Evolutionary conservation across 1,140 invertebrate species (phyloP), one percentile per base, ranked within the genome.

Genomic region (Bombus haemorrhoidalis): DNA sequence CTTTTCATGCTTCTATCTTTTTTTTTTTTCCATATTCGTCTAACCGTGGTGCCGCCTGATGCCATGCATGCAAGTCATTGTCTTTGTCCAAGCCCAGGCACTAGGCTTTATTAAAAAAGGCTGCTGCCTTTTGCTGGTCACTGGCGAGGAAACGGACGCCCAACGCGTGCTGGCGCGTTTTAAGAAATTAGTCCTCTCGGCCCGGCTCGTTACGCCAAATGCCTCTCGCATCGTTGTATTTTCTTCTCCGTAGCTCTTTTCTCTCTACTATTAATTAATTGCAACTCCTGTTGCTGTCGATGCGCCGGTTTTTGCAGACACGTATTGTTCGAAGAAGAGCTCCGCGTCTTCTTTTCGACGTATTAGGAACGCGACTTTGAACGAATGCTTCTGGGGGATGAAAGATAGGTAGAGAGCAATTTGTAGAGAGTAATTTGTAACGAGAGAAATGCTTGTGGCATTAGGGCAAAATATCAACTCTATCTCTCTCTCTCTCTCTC

Each of bases 61-160:
- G 37, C 77, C 69, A 34, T 78, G 72, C 62, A 79, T 76, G 53
- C 76, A 68, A 53, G 81, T 74, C 69, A 87, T 90, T 87, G 88
- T 92, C 91, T 91, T 90, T 90, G 86, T 90, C 68, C 81, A 74
- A 76, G 69, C 66, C 62, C 73, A 86, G 85, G 93, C 94, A 94
- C 91, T 94, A 94, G 90, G 84, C 86, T 88, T 93, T 93, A 94
- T 95, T 94, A 95, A 94, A 94, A 92, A 92, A 81, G 66, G 32
- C 57, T 59, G 39, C 64, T 41, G 81, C 72, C 88, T 86, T 92
- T 93, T 89, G 86, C 76, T 87, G 88, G 64, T 83, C 92, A 93
- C 86, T 92, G 92, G 82, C 71, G 91, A 92, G 93, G 93, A 94
- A 94, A 93, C 92, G 91, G 91, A 93, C 91, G 89, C 86, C 47